Percentiles rank a stretch among this genome's conserved stretches.
These are phyloP conservation scores for Paraescarpia echinospica DNA, from an alignment of 1,140 invertebrate species.

Conservation along the genomic window DNA sequence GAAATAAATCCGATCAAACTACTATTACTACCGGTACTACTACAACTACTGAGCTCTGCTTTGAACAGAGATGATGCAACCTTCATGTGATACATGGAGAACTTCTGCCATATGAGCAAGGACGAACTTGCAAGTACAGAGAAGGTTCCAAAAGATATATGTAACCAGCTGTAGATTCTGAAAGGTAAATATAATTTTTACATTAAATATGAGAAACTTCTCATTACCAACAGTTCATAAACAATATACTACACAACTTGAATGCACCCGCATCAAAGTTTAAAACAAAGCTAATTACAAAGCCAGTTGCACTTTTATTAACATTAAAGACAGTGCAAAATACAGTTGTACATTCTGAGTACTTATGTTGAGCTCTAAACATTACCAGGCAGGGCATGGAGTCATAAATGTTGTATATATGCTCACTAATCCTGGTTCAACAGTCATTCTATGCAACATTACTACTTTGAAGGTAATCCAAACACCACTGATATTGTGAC, in stretches of 20 bases:
- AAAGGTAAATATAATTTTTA: not conserved
- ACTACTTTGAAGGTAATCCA: not conserved
- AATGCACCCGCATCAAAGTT: not conserved
- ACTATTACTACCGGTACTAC: too few relatives aligned
- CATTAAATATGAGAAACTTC: not conserved
- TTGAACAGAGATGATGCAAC: not conserved
- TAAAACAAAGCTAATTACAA: not conserved
- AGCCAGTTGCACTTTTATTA: not conserved
- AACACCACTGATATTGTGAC: not conserved
- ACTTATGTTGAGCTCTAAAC: not conserved
- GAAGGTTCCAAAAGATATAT: not conserved
- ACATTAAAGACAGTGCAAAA: not conserved
- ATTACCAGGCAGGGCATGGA: not conserved
- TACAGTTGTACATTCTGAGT: not conserved
- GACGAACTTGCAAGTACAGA: not conserved
- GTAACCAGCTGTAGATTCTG: not conserved
- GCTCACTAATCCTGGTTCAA: not conserved
- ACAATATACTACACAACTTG: slow-evolving; percentile 1
- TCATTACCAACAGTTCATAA: not conserved
- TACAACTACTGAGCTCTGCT: not conserved
- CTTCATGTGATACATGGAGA: not conserved
- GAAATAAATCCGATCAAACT: not conserved
- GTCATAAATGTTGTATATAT: not conserved
- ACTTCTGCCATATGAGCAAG: not conserved
- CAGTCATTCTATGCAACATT: not conserved